Evolutionary conservation across 2,113 vertebrate species (phyloP).

Genomic region (Spilogale gracilis): DNA sequence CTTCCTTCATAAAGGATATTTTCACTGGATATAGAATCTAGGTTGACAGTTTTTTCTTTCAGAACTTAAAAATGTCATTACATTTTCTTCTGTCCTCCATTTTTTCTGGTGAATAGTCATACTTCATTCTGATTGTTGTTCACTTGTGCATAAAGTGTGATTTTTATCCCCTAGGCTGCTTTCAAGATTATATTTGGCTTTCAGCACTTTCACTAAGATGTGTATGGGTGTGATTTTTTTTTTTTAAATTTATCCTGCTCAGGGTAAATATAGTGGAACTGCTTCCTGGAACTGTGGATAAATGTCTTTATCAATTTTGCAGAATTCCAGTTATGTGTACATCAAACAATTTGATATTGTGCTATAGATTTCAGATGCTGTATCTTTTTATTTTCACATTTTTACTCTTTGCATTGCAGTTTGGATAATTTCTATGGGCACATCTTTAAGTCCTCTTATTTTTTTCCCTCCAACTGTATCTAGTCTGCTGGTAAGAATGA

Average conservation of each 20-base stretch:
- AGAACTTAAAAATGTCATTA: slow-evolving; percentile 43
- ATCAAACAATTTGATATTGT: background rate
- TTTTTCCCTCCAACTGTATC: background rate
- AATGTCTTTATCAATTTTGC: background rate
- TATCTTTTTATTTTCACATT: background rate
- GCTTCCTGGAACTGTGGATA: background rate
- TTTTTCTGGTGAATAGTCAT: slow-evolving; percentile 34
- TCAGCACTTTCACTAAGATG: background rate
- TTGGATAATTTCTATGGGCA: background rate
- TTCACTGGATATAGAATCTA: slow-evolving; percentile 42
- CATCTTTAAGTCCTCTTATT: background rate
- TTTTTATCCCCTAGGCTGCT: background rate
- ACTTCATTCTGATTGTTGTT: slow-evolving; percentile 31
- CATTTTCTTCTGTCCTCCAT: slow-evolving; percentile 28
- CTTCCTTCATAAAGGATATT: slow-evolving; percentile 42
- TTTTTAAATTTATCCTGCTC: background rate
- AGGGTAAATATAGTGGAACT: background rate
- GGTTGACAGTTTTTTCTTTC: slow-evolving; percentile 59
- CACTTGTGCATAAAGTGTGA: background rate
- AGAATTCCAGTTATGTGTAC: background rate
- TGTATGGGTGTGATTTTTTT: background rate
- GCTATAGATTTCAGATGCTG: background rate
- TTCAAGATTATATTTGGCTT: slow-evolving; percentile 22
- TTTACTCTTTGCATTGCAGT: background rate
- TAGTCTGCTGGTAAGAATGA: background rate